Conservation (phyloP, 64 coral and sea anemone species). For the Porites lutea region DNA sequence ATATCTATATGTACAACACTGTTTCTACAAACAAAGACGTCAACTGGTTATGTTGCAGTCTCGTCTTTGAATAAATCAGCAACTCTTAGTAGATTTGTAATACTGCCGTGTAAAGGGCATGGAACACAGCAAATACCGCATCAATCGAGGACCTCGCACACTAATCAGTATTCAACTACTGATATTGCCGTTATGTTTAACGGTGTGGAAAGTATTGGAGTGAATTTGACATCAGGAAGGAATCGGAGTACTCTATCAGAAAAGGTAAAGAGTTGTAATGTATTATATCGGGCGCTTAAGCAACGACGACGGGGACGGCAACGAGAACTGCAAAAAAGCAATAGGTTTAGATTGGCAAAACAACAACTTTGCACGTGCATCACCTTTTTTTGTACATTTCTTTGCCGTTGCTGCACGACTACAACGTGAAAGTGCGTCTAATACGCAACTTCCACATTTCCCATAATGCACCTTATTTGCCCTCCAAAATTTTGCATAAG, state of each 20-base stretch:
- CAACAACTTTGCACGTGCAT: too few relatives aligned
- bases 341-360: too few relatives aligned
- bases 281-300: too few relatives aligned
- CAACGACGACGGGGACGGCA: too few relatives aligned
- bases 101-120: neutral
- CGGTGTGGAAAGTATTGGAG: neutral
- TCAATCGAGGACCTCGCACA: neutral
- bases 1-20: neutral
- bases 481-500: too few relatives aligned
- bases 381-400: too few relatives aligned
- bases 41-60: too few relatives aligned
- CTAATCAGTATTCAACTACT: neutral
- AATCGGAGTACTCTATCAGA: neutral
- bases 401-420: too few relatives aligned
- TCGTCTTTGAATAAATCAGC: neutral
- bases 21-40: neutral
- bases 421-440: too few relatives aligned
- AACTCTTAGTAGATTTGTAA: neutral
- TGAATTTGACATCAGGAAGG: neutral
- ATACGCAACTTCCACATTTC: too few relatives aligned
- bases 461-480: too few relatives aligned
- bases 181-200: neutral
- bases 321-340: too few relatives aligned
- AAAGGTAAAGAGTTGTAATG: neutral
- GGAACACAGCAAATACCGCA: neutral